phyloP scores from a whole-genome alignment of 1,140 invertebrate species.

The Cyclina sinensis region DNA sequence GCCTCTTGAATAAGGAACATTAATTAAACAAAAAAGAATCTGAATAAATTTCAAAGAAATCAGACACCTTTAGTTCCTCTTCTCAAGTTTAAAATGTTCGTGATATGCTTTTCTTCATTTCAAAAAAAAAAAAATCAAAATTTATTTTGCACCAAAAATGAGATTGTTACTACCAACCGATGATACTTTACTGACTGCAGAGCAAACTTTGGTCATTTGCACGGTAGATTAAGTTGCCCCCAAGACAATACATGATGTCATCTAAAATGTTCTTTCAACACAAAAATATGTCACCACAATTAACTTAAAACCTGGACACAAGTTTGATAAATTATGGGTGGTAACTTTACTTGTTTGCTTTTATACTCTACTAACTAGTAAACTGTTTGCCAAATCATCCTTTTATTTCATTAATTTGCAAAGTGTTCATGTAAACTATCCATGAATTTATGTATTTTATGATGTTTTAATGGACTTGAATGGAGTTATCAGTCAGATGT shows the following conservation, averaged over 20 bases:
- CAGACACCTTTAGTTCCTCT: too few species aligned
- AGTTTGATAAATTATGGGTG: conserved; percentile 60
- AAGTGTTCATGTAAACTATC: conserved; percentile 23
- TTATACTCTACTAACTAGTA: conserved; percentile 13
- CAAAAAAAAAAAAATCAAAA: too few species aligned
- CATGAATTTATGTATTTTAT: conserved; percentile 4
- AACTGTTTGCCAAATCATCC: background rate
- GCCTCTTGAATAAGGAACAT: too few species aligned
- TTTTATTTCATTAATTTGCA: conserved; percentile 4
- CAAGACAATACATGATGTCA: conserved; percentile 50
- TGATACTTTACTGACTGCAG: background rate
- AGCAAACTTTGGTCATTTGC: background rate
- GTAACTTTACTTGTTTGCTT: conserved; percentile 1
- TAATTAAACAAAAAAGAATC: too few species aligned
- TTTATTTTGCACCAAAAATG: background rate
- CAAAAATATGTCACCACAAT: conserved; percentile 31
- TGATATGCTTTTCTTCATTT: too few species aligned
- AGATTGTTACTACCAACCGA: background rate
- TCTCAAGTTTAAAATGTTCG: too few species aligned
- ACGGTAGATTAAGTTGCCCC: conserved; percentile 25
- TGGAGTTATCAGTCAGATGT: background rate
- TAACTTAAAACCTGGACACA: background rate
- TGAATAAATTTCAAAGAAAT: too few species aligned
- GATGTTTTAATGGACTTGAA: conserved; percentile 8
- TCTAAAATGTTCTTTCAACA: background rate